Evolutionary conservation across 2,113 vertebrate species (phyloP).

Genomic region (Pluvialis apricaria): DNA sequence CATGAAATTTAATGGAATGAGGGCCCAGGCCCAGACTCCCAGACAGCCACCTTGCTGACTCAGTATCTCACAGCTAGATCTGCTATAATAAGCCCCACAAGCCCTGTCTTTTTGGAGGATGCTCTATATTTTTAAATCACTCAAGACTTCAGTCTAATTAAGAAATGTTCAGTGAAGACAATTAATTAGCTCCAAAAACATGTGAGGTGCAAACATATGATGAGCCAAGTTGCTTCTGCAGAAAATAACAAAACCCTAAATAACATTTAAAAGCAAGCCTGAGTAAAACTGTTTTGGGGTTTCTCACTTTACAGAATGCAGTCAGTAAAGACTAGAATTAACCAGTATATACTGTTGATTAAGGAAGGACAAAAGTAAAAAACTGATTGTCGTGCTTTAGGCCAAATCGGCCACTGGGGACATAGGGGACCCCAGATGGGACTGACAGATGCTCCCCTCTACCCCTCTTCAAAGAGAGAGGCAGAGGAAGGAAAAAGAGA

Average conservation of each 20-base stretch:
- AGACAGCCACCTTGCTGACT: neutral
- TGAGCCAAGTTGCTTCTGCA: neutral
- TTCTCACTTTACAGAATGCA: neutral
- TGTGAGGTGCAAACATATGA: neutral
- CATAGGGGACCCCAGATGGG: too few relatives aligned
- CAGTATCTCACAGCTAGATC: neutral
- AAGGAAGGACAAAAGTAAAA: slow-evolving; percentile 21
- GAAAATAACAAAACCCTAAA: neutral
- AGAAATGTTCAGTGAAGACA: neutral
- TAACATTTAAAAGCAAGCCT: neutral
- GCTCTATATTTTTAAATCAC: neutral
- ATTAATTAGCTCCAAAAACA: neutral
- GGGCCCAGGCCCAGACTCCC: neutral
- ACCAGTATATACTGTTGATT: slow-evolving; percentile 19
- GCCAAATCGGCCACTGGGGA: too few relatives aligned
- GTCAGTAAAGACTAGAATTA: neutral
- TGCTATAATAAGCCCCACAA: neutral
- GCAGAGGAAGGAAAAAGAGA: too few relatives aligned
- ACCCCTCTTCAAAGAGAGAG: too few relatives aligned
- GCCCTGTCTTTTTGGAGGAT: neutral
- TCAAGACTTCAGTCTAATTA: neutral
- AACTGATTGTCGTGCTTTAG: too few relatives aligned
- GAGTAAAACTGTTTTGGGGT: neutral
- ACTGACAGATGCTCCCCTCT: too few relatives aligned
- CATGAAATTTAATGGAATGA: neutral